Evolutionary conservation across 2,113 vertebrate species (phyloP).

Genomic region (Sphaerodactylus townsendi): DNA sequence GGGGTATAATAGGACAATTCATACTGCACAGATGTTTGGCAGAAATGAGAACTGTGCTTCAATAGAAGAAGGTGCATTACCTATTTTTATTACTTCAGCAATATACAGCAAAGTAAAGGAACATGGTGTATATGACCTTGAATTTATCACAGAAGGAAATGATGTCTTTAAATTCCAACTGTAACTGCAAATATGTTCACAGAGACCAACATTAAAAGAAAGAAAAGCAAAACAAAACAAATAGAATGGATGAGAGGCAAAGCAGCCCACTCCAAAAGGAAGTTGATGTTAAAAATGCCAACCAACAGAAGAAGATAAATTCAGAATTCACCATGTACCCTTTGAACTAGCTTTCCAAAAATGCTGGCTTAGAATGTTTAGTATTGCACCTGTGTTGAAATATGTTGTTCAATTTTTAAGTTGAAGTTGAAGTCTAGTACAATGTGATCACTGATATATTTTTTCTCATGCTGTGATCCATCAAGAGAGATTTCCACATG

Average conservation of each 20-base stretch:
- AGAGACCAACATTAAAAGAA: neutral
- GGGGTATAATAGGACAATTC: constrained; percentile 48
- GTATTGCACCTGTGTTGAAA: neutral
- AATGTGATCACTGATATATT: neutral
- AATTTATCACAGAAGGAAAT: constrained; percentile 7
- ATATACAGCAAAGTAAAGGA: constrained; percentile 16
- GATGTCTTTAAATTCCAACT: constrained; percentile 21
- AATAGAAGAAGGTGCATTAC: constrained; percentile 23
- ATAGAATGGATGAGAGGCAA: neutral
- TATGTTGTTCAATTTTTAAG: neutral
- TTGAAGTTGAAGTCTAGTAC: neutral
- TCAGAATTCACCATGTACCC: neutral
- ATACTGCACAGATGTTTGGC: constrained; percentile 53
- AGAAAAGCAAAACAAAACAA: neutral
- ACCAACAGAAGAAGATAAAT: neutral
- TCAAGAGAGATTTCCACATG: neutral
- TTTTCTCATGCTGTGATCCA: neutral
- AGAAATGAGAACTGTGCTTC: constrained; percentile 54
- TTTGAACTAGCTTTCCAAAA: neutral
- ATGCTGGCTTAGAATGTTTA: neutral
- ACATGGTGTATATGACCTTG: constrained; percentile 34
- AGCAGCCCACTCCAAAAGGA: no score
- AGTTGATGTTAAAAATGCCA: neutral
- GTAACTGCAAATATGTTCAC: neutral
- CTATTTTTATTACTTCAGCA: constrained; percentile 54